Evolutionary conservation across 2,113 vertebrate genomes (phyloP), one percentile per base, ranked within the genome.

Genomic region (Rhinichthys klamathensis): DNA sequence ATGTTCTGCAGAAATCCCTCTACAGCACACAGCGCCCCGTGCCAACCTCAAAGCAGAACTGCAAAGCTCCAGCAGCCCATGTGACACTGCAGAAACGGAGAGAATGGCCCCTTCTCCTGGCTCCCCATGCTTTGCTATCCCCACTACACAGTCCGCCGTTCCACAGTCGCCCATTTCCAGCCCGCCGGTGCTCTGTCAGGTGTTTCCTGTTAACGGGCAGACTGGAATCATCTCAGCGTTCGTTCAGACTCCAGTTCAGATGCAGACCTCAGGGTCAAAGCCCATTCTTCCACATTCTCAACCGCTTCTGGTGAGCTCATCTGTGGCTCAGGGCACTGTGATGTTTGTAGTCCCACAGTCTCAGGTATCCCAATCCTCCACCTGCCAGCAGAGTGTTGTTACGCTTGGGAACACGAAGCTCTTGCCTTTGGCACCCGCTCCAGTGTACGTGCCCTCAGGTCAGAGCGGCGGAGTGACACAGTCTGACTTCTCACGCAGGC

Each of bases 361-460:
- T 1, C 70, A 94, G 3, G 87, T 97, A 60, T 82, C 96, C 0
- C 87, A 94, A 23, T 85, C 95, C 0, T 86, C 91, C 0, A 58
- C 91, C 9, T 94, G 95, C 84, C 86, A 93, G 0, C 94, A 94
- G 44, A 81, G 95, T 3, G 88, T 96, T 3, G 82, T 98, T 93
- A 94, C 96, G n/a, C 92, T 97, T 1, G 97, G 97, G 32, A 97
- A 90, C 89, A 96, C 97, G 65, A 99, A 96, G 93, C 92, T 99
- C 8, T 91, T 99, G 89, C 98, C 98, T 60, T 94, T 99, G 3
- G 98, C 98, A 38, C 98, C 98, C 1, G 97, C 98, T 0, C 98
- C 98, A 0, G 89, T 98, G 32, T 96, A 97, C 89, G 92, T 98
- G 18, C 87, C 97, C 0, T 93, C 97, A 0, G 95, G 95, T 46